phyloP scores from a whole-genome alignment of 1,140 invertebrate species.

The Drosophila mayri region DNA sequence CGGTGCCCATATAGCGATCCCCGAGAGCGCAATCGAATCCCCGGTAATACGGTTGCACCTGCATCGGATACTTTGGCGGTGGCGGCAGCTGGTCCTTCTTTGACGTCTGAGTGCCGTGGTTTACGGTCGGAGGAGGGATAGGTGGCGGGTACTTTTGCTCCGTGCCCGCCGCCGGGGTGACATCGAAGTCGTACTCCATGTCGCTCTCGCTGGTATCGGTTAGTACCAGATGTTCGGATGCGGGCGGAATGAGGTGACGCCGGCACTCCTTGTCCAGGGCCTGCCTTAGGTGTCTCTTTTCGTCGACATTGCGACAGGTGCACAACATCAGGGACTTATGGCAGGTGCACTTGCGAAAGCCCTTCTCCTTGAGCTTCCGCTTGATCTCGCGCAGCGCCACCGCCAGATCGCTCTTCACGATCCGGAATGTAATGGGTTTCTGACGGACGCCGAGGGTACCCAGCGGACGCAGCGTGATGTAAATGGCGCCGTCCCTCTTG shows the following conservation, averaged over 20 bases:
- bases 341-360: constrained; percentile 74
- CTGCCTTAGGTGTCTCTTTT: constrained; percentile 52
- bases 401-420: constrained; percentile 65
- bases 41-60: constrained; percentile 31
- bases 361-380: constrained; percentile 58
- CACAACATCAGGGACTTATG: constrained; percentile 67
- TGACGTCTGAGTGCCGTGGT: constrained; percentile 63
- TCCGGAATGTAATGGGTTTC: constrained; percentile 70
- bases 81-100: constrained; percentile 29
- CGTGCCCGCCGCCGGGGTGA: constrained; percentile 64
- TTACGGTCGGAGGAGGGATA: constrained; percentile 18
- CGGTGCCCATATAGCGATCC: constrained; percentile 64
- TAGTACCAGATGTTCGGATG: constrained; percentile 51
- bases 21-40: constrained; percentile 62
- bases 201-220: constrained; percentile 80
- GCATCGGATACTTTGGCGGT: constrained; percentile 43
- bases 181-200: constrained; percentile 73
- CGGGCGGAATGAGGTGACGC: constrained; percentile 40
- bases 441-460: constrained; percentile 18
- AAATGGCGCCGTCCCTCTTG: constrained; percentile 74
- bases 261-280: constrained; percentile 63
- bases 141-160: constrained; percentile 15
- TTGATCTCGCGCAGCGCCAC: constrained; percentile 60
- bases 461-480: constrained; percentile 61
- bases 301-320: constrained; percentile 52